Percentiles rank a stretch among this genome's conserved stretches.
Evolutionary conservation across 2,888 invertebrate species (phyloP).

Genomic region (Campoplex capitator): DNA sequence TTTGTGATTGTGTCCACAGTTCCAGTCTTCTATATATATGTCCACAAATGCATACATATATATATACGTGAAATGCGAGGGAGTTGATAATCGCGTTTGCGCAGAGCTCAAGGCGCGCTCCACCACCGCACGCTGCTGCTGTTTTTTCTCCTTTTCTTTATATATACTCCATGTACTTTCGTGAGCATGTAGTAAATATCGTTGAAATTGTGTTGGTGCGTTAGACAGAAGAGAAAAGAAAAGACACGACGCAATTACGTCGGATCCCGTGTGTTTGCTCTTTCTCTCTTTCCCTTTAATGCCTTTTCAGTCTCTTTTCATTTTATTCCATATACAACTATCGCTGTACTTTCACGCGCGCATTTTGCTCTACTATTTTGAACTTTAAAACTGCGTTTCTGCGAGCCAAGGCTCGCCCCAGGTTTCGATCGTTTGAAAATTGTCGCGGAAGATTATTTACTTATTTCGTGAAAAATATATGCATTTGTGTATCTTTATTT

Average conservation of each 20-base stretch:
- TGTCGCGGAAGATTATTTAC: constrained; percentile 31
- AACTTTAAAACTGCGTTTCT: not conserved
- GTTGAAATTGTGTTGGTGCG: constrained; percentile 2
- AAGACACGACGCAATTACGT: constrained; percentile 59
- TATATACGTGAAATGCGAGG: constrained; percentile 19
- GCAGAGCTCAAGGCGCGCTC: constrained; percentile 52
- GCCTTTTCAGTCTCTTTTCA: not conserved
- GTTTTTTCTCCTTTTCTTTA: constrained; percentile 26
- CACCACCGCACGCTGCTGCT: constrained; percentile 29
- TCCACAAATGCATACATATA: not conserved
- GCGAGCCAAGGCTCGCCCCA: constrained; percentile 21
- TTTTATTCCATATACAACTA: not conserved
- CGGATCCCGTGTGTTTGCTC: constrained; percentile 18
- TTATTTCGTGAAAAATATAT: not conserved
- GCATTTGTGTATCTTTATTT: not conserved
- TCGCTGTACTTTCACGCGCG: not conserved
- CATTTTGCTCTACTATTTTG: not conserved
- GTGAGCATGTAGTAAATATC: constrained; percentile 10
- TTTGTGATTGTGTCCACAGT: constrained; percentile 42
- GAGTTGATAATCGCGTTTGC: constrained; percentile 66
- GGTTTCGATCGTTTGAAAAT: constrained; percentile 49
- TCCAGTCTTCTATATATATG: not conserved
- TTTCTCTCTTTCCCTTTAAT: constrained; percentile 14
- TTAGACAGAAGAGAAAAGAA: constrained; percentile 48
- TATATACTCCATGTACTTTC: constrained; percentile 34